Evolutionary conservation across 2,888 invertebrate genomes (phyloP), one percentile per base, ranked within the genome.

Genomic region (Amiota communis): DNA sequence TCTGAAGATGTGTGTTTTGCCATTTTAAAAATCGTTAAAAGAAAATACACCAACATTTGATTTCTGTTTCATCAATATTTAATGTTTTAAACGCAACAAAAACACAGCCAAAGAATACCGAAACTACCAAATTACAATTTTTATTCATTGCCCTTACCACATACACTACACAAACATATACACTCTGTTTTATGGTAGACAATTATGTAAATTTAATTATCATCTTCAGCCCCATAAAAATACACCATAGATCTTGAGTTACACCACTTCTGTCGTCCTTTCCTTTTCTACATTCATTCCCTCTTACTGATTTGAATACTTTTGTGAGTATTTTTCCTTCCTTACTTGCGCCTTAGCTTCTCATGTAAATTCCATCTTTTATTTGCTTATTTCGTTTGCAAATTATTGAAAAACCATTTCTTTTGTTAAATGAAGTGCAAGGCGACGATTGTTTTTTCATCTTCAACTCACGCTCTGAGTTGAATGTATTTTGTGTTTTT

Each of bases 171-270:
- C 53, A 51, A 1, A 51, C 51, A 51, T 6, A 51, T 6, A 51
- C 53, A 15, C n/a, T 53, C n/a, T 53, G 53, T 53, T 53, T 53
- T 13, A 53, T 53, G 53, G 6, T 15, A 15, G n/a, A 15, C 76
- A 76, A 76, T 76, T 76, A 76, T 76, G 75, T 75, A 76, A 78
- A 78, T 78, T 78, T 75, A 78, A 76, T 76, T 78, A 75, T 75
- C 71, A 73, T 76, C 74, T 12, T 23, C 63, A 75, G 63, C 53
- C 12, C 3, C 36, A 36, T 2, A 36, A 36, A 36, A 4, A 36
- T 36, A 36, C 36, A 36, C 6, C 1, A 23, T 1, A 57, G 10
- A 20, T 59, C 59, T 59, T 51, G 8, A 12, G 59, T 17, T 59
- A 46, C 1, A 63, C 12, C 12, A 63, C 20, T 23, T 36, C 63